These are phyloP conservation scores for Penaeus indicus DNA, from an alignment of 1,140 invertebrate species.

Conservation along the genomic window DNA sequence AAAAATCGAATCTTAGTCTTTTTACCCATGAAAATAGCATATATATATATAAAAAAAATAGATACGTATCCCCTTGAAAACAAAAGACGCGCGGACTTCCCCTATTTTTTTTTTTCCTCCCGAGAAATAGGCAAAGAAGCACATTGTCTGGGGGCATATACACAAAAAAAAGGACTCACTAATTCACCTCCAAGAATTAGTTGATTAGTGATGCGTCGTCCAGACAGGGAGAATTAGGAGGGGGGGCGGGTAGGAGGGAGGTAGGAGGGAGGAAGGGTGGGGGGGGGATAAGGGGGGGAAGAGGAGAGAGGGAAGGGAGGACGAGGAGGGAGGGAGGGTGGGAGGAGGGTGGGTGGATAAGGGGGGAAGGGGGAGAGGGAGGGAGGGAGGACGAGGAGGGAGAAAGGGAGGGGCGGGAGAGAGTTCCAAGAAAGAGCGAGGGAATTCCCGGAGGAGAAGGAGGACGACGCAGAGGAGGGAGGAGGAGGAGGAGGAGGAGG, in stretches of 20 bases:
- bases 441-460: neutral
- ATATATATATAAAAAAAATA: too few species aligned
- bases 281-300: neutral
- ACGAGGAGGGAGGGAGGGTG: neutral
- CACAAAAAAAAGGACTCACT: neutral
- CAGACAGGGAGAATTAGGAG: too few species aligned
- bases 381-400: neutral
- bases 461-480: neutral
- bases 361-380: neutral
- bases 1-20: too few species aligned
- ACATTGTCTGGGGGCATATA: too few species aligned
- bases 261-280: neutral
- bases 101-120: too few species aligned
- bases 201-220: conserved; percentile 22
- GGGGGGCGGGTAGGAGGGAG: too few species aligned
- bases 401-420: too few species aligned
- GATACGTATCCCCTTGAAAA: too few species aligned
- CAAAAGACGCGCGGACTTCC: too few species aligned
- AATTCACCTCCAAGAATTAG: neutral
- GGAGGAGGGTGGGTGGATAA: neutral
- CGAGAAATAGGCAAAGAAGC: too few species aligned
- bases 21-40: too few species aligned
- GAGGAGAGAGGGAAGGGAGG: neutral
- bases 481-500: too few species aligned
- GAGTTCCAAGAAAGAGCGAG: neutral